Conservation (phyloP, 2,113 vertebrate genomes). For the Coturnix japonica region DNA sequence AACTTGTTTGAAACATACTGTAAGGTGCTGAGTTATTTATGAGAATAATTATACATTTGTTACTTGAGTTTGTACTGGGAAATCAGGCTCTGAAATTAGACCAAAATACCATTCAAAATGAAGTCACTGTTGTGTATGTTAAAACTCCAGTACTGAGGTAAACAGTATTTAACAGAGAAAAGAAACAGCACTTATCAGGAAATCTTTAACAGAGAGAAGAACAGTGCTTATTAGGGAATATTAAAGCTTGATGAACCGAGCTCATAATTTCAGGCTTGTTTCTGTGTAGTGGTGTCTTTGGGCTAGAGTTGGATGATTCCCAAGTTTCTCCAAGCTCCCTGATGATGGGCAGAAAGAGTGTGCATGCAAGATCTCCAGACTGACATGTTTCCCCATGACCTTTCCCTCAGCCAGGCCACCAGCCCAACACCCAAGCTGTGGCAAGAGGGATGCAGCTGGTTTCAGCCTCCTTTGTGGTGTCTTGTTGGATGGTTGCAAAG, state of each 20-base stretch:
- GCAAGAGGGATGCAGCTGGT: neutral
- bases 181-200: constrained; percentile 37
- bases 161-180: constrained; percentile 60
- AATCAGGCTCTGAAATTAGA: constrained; percentile 80
- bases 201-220: constrained; percentile 39
- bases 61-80: constrained; percentile 81
- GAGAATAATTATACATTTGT: constrained; percentile 87
- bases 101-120: constrained; percentile 71
- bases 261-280: constrained; percentile 9
- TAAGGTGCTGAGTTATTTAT: constrained; percentile 88
- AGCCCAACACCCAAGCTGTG: neutral
- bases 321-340: neutral
- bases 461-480: neutral
- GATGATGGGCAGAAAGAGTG: neutral
- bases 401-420: neutral
- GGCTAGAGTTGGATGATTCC: neutral
- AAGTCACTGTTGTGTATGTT: constrained; percentile 62
- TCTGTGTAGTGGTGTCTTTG: constrained; percentile 14
- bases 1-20: constrained; percentile 82
- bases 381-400: neutral
- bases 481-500: neutral
- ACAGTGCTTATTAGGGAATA: constrained; percentile 58
- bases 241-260: constrained; percentile 55
- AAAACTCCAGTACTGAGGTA: constrained; percentile 61
- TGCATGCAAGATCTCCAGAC: neutral